Percentiles rank a stretch among this genome's conserved stretches.
These are phyloP conservation scores for Poeciliopsis turneri DNA, from an alignment of 2,797 vertebrate species.

Conservation along the genomic window DNA sequence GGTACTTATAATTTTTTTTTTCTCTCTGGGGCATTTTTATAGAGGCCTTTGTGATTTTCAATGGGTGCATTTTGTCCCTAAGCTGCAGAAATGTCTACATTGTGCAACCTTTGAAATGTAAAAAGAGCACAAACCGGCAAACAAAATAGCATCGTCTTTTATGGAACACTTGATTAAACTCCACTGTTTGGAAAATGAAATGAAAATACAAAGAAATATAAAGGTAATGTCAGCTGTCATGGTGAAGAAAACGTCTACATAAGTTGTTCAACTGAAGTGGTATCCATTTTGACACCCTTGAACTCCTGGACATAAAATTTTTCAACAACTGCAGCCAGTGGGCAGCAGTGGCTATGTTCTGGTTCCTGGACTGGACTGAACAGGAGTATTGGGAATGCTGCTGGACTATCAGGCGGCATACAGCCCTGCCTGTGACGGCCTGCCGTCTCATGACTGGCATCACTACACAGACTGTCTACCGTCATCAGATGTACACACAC, in stretches of 20 bases:
- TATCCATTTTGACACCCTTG: conserved; percentile 47
- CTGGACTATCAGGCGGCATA: conserved; percentile 71
- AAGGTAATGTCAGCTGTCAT: conserved; percentile 6
- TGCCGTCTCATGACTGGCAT: conserved; percentile 76
- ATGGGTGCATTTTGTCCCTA: conserved; percentile 22
- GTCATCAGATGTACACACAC: conserved; percentile 62
- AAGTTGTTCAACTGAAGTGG: conserved; percentile 21
- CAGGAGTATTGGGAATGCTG: conserved; percentile 45
- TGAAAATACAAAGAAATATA: conserved; percentile 14
- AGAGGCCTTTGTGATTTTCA: conserved; percentile 34
- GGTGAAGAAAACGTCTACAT: conserved; percentile 28
- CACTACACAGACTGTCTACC: conserved; percentile 73
- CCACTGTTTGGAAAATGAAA: conserved; percentile 8
- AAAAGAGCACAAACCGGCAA: conserved; percentile 28
- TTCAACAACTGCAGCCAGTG: conserved; percentile 53
- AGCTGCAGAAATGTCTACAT: conserved; percentile 34
- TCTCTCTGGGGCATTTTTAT: conserved; percentile 18
- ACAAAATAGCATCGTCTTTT: neutral
- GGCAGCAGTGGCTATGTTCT: conserved; percentile 46
- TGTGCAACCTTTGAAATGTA: conserved; percentile 8
- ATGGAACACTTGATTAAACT: neutral
- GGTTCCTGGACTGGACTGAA: conserved; percentile 56
- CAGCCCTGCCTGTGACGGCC: conserved; percentile 72
- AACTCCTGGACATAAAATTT: conserved; percentile 57
- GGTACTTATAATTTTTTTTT: neutral